Percentiles rank a stretch among this genome's conserved stretches.
These are phyloP conservation scores for Caenorhabditis elegans DNA, from an alignment of 1,140 invertebrate species.

Conservation along the genomic window WBcel235 BX284605.5:14413001-14413500, in stretches of 20 bases:
- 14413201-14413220: conserved; percentile 44
- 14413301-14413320: conserved; percentile 31
- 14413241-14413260: conserved; percentile 40
- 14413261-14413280: conserved; percentile 32
- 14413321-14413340: conserved; percentile 36
- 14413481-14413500: conserved; percentile 17
- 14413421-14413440: background rate
- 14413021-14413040: background rate
- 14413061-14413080: conserved; percentile 39
- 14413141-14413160: conserved; percentile 47
- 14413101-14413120: conserved; percentile 32
- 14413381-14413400: background rate
- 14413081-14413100: conserved; percentile 46
- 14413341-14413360: conserved; percentile 4
- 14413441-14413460: conserved; percentile 20
- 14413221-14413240: conserved; percentile 37
- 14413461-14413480: conserved; percentile 11
- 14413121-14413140: conserved; percentile 35
- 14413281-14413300: conserved; percentile 25
- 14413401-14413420: conserved; percentile 15
- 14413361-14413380: background rate
- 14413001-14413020: conserved; percentile 37
- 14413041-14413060: background rate
- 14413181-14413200: conserved; percentile 38
- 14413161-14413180: conserved; percentile 41